phyloP scores from a whole-genome alignment of 1,140 invertebrate species.

The Mactra quadrangularis region DNA sequence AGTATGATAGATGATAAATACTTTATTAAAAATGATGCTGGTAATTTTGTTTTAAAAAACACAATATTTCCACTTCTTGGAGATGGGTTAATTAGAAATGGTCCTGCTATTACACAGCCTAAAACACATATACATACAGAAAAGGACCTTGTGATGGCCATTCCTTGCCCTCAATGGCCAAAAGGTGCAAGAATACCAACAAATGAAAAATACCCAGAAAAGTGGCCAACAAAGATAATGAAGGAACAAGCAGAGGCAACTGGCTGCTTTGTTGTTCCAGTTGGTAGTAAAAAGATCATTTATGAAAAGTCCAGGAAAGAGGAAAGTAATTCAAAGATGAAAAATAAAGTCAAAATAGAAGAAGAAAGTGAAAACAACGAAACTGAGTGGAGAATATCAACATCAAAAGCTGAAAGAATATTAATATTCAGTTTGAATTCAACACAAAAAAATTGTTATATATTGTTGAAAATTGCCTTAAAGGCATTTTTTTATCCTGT shows the following conservation, averaged over 20 bases:
- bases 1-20: too few species aligned
- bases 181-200: not conserved
- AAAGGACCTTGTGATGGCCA: too few species aligned
- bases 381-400: constrained; percentile 40
- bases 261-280: constrained; percentile 23
- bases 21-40: too few species aligned
- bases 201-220: not conserved
- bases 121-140: too few species aligned
- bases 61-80: too few species aligned
- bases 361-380: too few species aligned
- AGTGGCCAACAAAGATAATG: not conserved
- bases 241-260: not conserved
- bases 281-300: not conserved
- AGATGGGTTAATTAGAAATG: too few species aligned
- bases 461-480: constrained; percentile 27
- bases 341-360: too few species aligned
- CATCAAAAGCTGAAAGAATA: not conserved
- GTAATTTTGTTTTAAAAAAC: too few species aligned
- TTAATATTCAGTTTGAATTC: constrained; percentile 33
- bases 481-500: not conserved
- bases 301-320: not conserved
- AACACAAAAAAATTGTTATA: constrained; percentile 14
- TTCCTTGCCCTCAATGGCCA: too few species aligned
- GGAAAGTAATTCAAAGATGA: too few species aligned
- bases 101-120: too few species aligned